phyloP scores from a whole-genome alignment of 2,797 vertebrate species.

The Darevskia nairensis region DNA sequence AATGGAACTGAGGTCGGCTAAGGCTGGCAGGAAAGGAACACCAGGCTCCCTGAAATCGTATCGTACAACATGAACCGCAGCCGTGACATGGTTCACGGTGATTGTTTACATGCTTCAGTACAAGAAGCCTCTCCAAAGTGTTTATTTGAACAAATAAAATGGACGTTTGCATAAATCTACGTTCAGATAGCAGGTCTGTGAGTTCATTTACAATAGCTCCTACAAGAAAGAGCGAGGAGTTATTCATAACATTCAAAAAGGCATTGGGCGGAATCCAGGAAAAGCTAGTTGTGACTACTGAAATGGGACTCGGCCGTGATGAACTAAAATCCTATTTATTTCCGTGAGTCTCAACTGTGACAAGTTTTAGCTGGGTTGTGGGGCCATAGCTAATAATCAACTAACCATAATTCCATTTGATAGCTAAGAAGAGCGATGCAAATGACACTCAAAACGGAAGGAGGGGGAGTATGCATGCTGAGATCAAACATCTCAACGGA shows the following conservation, averaged over 20 bases:
- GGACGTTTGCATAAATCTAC: background rate
- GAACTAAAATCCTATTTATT: background rate
- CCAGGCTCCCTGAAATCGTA: background rate
- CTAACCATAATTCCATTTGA: constrained; percentile 5
- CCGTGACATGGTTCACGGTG: constrained; percentile 51
- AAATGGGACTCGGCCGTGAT: constrained; percentile 5
- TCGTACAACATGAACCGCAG: constrained; percentile 45
- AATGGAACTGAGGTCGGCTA: fast-evolving
- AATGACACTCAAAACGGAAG: background rate
- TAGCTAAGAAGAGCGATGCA: background rate
- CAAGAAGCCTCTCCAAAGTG: constrained; percentile 55
- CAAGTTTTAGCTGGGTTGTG: background rate
- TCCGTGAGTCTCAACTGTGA: background rate
- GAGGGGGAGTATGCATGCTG: background rate
- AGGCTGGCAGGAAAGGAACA: background rate
- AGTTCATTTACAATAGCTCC: constrained; percentile 17
- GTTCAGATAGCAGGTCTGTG: constrained; percentile 14
- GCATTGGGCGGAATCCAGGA: constrained; percentile 9
- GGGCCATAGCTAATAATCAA: background rate
- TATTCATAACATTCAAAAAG: constrained; percentile 18
- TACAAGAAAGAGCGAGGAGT: constrained; percentile 3
- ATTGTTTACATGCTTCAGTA: constrained; percentile 35
- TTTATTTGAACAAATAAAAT: constrained; percentile 37
- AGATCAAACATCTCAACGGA: background rate
- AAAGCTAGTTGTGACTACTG: background rate